Base-by-base conservation (phyloP, 2,888 invertebrate species). In the Blastobasis lacticolella region DNA sequence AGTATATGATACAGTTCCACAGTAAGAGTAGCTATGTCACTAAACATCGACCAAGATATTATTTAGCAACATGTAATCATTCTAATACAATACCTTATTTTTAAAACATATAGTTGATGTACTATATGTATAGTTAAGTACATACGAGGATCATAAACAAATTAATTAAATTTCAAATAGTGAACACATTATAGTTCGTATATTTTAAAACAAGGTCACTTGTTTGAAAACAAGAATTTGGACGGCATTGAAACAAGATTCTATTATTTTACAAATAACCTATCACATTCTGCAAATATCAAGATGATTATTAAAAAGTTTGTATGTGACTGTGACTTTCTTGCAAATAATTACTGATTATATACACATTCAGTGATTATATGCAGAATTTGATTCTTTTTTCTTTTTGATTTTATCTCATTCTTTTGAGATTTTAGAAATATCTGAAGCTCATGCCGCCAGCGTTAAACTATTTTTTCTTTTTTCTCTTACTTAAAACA, bases 111-210 rank as follows among this genome's bases (percentile, higher is more conserved):
- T 45, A 10, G 10, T 4, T n/a, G 6, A 6, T 44, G 6, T 44
- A n/a, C 8, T 10, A 45, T 10, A 10, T 7, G 7, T 10, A 6
- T 49, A 7, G 43, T 42, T n/a, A 54, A 49, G 48, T 53, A 48
- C 9, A 52, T 58, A 49, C 51, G 23, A 48, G 45, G 37, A 50
- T 52, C 54, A 53, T 48, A 55, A 52, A 40, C 10, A 40, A 38
- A 53, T 52, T 56, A 49, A 55, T 55, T 54, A 56, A 54, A 49
- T 55, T 62, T 61, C 58, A 59, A 58, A 62, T 59, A 71, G 53
- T 81, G 80, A 81, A 80, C 81, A 81, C 81, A 80, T 74, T 54
- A 23, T 49, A 69, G 59, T 72, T 72, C 66, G 66, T 70, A 68
- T 62, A 43, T 46, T 40, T 61, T 64, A 69, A 72, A 78, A 67